Evolutionary conservation across 2,797 vertebrate species (phyloP).

Genomic region (Champsocephalus esox): DNA sequence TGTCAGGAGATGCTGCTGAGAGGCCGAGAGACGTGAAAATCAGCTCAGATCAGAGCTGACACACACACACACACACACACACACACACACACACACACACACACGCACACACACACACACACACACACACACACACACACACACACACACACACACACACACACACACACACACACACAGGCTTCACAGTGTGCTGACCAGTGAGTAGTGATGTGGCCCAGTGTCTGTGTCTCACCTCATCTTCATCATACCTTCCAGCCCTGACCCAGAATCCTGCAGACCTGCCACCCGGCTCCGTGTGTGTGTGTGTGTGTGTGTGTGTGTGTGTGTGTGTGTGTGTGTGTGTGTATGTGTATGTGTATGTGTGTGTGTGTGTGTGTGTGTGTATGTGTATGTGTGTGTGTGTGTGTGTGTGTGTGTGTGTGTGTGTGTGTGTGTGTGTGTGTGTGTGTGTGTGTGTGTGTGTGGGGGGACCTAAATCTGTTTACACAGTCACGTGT

Average conservation of each 20-base stretch:
- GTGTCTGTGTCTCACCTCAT: conserved; percentile 69
- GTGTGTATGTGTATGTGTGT: too few relatives aligned
- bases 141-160: too few relatives aligned
- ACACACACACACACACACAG: conserved; percentile 10
- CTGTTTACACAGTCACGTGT: too few relatives aligned
- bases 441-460: too few relatives aligned
- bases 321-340: too few relatives aligned
- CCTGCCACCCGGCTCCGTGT: conserved; percentile 52
- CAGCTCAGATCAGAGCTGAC: conserved; percentile 71
- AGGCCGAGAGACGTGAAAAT: conserved; percentile 58
- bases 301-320: too few relatives aligned
- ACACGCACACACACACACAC: conserved; percentile 3
- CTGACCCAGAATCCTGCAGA: conserved; percentile 76
- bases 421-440: background rate
- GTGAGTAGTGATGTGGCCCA: conserved; percentile 71
- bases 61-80: conserved; percentile 38
- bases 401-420: conserved; percentile 1
- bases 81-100: conserved; percentile 13
- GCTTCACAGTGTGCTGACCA: conserved; percentile 61
- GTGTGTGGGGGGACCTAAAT: too few relatives aligned
- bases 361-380: too few relatives aligned
- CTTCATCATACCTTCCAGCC: conserved; percentile 68
- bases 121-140: too few relatives aligned
- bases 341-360: too few relatives aligned
- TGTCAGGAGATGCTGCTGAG: conserved; percentile 67